These are phyloP conservation scores for Potorous gilbertii DNA, from an alignment of 2,797 vertebrate genomes.

Conservation along the genomic window DNA sequence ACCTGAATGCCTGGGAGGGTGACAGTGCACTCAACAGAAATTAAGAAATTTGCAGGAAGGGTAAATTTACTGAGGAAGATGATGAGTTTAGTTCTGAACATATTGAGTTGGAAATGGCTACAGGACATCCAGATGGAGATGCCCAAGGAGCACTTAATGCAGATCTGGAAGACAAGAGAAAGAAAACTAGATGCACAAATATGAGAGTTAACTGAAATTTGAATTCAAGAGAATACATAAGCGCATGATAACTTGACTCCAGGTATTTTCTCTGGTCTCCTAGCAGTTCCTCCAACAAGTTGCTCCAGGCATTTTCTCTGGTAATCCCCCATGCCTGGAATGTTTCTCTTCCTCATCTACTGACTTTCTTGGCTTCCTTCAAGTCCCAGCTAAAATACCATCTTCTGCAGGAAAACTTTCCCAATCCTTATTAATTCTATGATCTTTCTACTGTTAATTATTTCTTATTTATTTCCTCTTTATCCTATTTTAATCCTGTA, in stretches of 20 bases:
- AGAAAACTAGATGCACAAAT: not conserved
- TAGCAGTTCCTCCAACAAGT: not conserved
- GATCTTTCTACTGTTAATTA: too few species aligned
- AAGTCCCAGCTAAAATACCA: not conserved
- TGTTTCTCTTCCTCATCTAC: not conserved
- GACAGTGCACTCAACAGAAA: not conserved
- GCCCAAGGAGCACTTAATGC: not conserved
- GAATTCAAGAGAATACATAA: not conserved
- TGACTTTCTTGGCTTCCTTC: not conserved
- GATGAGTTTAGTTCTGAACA: not conserved
- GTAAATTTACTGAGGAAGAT: not conserved
- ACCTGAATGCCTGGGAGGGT: not conserved
- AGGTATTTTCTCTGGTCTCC: not conserved
- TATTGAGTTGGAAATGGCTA: not conserved
- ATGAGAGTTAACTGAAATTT: not conserved
- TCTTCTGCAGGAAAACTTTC: too few species aligned
- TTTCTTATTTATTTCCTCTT: not conserved
- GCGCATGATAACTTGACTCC: not conserved
- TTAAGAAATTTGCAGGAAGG: not conserved
- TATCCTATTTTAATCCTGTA: too few species aligned
- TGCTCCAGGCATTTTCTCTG: not conserved
- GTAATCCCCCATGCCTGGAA: not conserved
- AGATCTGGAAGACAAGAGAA: not conserved
- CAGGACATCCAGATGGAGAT: not conserved
- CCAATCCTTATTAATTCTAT: too few species aligned